Conservation (phyloP, 2,113 vertebrate species). For the Craseonycteris thonglongyai region DNA sequence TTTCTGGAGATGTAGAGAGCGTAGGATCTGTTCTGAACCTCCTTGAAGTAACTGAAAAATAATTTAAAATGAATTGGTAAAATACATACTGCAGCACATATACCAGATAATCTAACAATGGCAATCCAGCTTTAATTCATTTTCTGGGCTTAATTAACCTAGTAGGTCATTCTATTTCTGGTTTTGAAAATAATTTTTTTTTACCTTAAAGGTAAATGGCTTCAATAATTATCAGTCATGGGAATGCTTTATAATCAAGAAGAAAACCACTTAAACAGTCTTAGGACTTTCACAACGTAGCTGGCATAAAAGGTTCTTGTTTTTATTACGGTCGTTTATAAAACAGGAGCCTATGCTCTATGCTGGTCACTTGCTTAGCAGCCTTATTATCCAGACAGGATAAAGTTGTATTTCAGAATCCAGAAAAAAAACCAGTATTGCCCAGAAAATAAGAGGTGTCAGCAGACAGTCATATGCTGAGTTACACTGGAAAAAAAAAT, state of each 20-base stretch:
- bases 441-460: not conserved
- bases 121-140: not conserved
- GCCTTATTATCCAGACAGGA: not conserved
- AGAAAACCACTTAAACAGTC: not conserved
- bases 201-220: not conserved
- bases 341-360: not conserved
- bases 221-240: not conserved
- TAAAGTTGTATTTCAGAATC: not conserved
- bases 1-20: constrained; percentile 92
- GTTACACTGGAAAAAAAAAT: not conserved
- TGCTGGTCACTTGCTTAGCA: not conserved
- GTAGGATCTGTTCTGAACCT: constrained; percentile 89
- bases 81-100: not conserved
- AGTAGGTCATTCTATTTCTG: not conserved
- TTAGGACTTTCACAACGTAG: not conserved
- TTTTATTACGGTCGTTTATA: not conserved
- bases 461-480: not conserved
- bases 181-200: not conserved
- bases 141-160: not conserved
- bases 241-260: not conserved
- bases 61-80: constrained; percentile 19
- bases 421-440: not conserved
- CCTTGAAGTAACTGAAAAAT: constrained; percentile 90
- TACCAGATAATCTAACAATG: not conserved
- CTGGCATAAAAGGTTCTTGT: not conserved